Conservation (phyloP, 23 tunicate genomes). For the Trididemnum nubilum region DNA sequence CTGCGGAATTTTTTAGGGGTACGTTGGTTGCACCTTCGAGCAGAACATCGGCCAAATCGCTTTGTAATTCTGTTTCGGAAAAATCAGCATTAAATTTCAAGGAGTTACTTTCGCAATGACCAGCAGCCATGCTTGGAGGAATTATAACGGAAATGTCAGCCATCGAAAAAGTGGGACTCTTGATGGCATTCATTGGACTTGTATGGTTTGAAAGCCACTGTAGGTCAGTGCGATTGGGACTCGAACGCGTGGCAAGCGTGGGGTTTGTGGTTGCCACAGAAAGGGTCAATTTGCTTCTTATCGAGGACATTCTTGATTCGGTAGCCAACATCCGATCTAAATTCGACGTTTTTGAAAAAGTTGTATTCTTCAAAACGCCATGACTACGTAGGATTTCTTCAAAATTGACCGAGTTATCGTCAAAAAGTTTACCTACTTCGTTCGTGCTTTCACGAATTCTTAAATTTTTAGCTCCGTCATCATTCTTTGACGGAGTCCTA, state of each 20-base stretch:
- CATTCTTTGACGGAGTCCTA: too few relatives aligned
- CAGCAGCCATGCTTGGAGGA: conserved; percentile 24
- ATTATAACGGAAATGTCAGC: conserved; percentile 46
- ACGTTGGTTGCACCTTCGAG: too few relatives aligned
- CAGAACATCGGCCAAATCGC: too few relatives aligned
- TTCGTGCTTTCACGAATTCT: too few relatives aligned
- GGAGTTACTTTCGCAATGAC: too few relatives aligned
- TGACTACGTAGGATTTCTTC: not conserved
- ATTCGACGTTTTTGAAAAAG: not conserved
- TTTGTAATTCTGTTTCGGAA: too few relatives aligned
- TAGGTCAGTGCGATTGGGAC: not conserved
- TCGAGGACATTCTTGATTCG: not conserved
- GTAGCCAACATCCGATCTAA: conserved; percentile 6
- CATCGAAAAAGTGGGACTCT: conserved; percentile 49
- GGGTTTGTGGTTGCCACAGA: not conserved
- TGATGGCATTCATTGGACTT: not conserved
- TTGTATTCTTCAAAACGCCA: not conserved
- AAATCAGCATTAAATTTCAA: too few relatives aligned
- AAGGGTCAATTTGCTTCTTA: not conserved
- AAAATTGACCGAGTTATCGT: too few relatives aligned
- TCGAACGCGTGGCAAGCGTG: not conserved
- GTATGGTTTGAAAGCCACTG: not conserved
- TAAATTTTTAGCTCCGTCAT: too few relatives aligned
- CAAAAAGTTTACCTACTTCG: too few relatives aligned
- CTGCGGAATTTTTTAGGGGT: too few relatives aligned